Conservation (phyloP, 2,113 vertebrate species). For the Notothenia rossii region DNA sequence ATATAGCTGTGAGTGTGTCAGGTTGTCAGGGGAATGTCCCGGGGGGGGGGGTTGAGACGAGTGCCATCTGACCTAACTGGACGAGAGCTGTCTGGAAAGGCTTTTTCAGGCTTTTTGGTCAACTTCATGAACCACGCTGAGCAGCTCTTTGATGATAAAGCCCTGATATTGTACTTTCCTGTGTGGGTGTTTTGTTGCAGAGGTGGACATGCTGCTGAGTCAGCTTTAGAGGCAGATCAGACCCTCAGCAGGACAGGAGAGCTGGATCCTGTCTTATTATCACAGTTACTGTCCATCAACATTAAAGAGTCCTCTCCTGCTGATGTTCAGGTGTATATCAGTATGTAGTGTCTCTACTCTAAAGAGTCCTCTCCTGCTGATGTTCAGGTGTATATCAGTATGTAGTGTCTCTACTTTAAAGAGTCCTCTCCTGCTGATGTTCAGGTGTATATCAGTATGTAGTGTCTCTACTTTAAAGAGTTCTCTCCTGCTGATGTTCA, state of each 20-base stretch:
- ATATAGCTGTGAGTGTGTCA: background rate
- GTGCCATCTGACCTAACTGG: background rate
- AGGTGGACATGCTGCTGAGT: conserved; percentile 3
- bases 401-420: too few relatives aligned
- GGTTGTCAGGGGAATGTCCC: too few relatives aligned
- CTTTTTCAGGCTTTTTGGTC: background rate
- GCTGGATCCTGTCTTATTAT: background rate
- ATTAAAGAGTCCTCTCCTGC: background rate
- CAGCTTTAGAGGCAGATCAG: conserved; percentile 27
- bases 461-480: too few relatives aligned
- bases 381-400: too few relatives aligned
- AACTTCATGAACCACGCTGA: background rate
- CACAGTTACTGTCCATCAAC: background rate
- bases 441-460: too few relatives aligned
- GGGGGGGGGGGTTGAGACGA: background rate
- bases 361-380: too few relatives aligned
- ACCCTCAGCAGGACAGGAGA: background rate
- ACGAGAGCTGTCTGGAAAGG: conserved; percentile 1
- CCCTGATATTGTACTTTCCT: conserved; percentile 11
- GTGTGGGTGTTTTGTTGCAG: background rate
- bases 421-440: too few relatives aligned
- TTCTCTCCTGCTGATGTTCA: too few relatives aligned
- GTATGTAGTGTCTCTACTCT: too few relatives aligned
- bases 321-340: too few relatives aligned
- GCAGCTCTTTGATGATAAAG: conserved; percentile 36